Conservation (phyloP, 2,113 vertebrate genomes). For the Oxyruncus cristatus region DNA sequence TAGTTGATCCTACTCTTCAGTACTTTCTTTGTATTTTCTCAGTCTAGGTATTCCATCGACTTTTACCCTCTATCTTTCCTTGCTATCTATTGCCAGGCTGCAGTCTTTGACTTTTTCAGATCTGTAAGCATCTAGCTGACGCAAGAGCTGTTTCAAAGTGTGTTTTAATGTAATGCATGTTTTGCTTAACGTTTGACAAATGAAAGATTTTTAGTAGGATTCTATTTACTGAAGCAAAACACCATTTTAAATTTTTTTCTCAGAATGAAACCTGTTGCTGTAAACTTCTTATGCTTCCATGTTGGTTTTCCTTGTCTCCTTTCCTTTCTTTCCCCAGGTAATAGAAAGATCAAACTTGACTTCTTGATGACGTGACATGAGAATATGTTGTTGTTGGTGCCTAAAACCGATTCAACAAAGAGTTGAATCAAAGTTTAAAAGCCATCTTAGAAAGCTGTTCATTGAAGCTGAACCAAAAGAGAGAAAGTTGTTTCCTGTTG, state of each 20-base stretch:
- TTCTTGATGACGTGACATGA: background rate
- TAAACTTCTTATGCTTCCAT: background rate
- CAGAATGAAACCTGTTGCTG: background rate
- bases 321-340: background rate
- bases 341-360: background rate
- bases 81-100: background rate
- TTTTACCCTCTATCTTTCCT: background rate
- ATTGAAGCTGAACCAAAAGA: background rate
- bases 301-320: background rate
- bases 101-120: background rate
- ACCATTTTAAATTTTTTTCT: accelerated
- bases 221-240: background rate
- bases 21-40: background rate
- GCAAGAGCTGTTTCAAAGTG: background rate
- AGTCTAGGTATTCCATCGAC: accelerated
- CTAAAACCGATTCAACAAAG: background rate
- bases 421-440: background rate
- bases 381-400: background rate
- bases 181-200: background rate
- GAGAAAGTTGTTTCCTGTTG: background rate
- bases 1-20: background rate
- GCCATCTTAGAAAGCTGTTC: background rate
- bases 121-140: background rate
- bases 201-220: background rate
- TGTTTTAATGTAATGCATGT: background rate